These are phyloP conservation scores for Aculops lycopersici DNA, from an alignment of 1,140 invertebrate species.

Conservation along the genomic window DNA sequence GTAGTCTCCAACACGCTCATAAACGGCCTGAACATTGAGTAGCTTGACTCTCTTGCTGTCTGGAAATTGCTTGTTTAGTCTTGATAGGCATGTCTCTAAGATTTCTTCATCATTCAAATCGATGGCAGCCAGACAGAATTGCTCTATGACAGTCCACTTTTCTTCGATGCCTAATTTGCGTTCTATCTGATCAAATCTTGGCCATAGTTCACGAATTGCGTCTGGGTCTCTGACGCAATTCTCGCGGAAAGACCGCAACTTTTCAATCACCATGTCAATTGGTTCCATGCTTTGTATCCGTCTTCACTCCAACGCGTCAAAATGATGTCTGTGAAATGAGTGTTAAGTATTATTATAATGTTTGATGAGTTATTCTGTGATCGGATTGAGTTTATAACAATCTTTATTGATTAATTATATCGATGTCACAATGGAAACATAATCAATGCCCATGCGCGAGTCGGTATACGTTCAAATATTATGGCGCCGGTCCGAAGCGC, in stretches of 20 bases:
- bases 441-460: too few relatives aligned
- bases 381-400: too few relatives aligned
- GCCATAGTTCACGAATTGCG: background rate
- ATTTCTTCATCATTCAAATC: slow-evolving; percentile 40
- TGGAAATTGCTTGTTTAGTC: slow-evolving; percentile 51
- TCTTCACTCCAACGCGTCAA: too few relatives aligned
- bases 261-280: background rate
- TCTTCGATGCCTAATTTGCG: background rate
- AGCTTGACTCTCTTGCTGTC: slow-evolving; percentile 52
- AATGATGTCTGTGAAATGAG: too few relatives aligned
- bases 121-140: slow-evolving; percentile 65
- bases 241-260: background rate
- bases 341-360: too few relatives aligned
- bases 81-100: slow-evolving; percentile 30
- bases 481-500: too few relatives aligned
- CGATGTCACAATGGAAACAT: too few relatives aligned
- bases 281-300: background rate
- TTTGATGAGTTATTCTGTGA: too few relatives aligned
- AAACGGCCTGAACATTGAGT: slow-evolving; percentile 40
- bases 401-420: too few relatives aligned
- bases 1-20: slow-evolving; percentile 59
- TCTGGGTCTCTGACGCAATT: background rate
- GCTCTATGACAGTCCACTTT: slow-evolving; percentile 62
- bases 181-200: background rate
- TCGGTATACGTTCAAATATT: too few relatives aligned